These are phyloP conservation scores for Pseudococcus viburni DNA, from an alignment of 2,888 invertebrate species.

Conservation along the genomic window DNA sequence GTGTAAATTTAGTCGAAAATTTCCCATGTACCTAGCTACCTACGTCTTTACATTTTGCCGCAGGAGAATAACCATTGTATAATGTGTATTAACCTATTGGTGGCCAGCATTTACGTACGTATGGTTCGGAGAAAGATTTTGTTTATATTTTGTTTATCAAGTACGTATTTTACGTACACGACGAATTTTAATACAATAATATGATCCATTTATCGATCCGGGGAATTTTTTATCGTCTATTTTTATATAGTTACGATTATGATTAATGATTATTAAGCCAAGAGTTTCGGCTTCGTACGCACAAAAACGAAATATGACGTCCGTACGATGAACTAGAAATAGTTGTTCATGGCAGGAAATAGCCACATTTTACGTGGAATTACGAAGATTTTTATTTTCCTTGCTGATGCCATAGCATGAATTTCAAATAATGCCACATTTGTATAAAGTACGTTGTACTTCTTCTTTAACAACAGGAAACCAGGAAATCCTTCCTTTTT, in stretches of 20 bases:
- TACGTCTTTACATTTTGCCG: not conserved
- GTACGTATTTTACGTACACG: not conserved
- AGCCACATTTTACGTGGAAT: not conserved
- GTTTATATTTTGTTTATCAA: slow-evolving; percentile 2
- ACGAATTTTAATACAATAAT: not conserved
- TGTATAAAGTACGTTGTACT: too few species aligned
- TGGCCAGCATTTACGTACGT: slow-evolving; percentile 12
- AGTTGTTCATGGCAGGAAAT: not conserved
- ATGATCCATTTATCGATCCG: not conserved
- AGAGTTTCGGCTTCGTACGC: not conserved
- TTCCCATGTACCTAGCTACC: not conserved
- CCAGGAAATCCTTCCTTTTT: too few species aligned
- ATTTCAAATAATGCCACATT: not conserved
- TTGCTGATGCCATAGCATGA: not conserved
- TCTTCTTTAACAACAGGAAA: too few species aligned
- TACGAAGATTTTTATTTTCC: not conserved
- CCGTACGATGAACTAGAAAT: not conserved
- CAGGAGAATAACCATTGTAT: not conserved
- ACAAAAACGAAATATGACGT: not conserved
- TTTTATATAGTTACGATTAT: slow-evolving; percentile 8
- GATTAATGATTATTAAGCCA: not conserved
- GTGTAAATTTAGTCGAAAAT: slow-evolving; percentile 12
- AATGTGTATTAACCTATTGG: not conserved
- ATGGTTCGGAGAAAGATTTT: slow-evolving; percentile 14
- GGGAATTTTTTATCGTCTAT: slow-evolving; percentile 8